Evolutionary conservation across 1,140 invertebrate species (phyloP).

Genomic region (Cataglyphis hispanica): DNA sequence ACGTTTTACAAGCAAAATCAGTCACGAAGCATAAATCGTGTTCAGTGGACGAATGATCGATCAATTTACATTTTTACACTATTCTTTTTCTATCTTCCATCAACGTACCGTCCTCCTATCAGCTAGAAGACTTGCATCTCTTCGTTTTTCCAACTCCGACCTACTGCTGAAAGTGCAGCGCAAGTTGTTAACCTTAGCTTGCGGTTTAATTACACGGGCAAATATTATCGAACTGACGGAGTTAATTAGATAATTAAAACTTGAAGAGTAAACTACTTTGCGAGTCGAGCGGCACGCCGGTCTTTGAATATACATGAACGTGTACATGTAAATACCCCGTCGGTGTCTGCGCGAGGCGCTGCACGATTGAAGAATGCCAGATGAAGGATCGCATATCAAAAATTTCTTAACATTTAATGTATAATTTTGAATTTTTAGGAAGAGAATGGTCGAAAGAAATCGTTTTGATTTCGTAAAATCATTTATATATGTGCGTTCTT

Average conservation of each 20-base stretch:
- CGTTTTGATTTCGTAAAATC: neutral
- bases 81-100: neutral
- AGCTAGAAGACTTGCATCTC: conserved; percentile 39
- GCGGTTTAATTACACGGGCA: conserved; percentile 80
- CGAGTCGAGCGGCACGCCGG: conserved; percentile 36
- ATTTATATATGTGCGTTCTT: neutral
- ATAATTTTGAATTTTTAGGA: neutral
- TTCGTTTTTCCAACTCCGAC: conserved; percentile 58
- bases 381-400: conserved; percentile 49
- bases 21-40: conserved; percentile 17
- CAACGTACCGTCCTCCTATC: neutral
- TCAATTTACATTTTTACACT: conserved; percentile 4
- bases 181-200: conserved; percentile 74
- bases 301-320: conserved; percentile 57
- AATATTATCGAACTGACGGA: conserved; percentile 81
- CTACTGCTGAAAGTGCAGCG: conserved; percentile 66
- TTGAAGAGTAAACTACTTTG: conserved; percentile 80
- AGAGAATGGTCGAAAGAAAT: neutral
- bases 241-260: conserved; percentile 84
- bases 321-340: conserved; percentile 15
- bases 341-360: conserved; percentile 12
- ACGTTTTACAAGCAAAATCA: neutral
- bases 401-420: conserved; percentile 26
- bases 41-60: conserved; percentile 25
- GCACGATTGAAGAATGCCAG: conserved; percentile 50